phyloP scores from a whole-genome alignment of 2,113 vertebrate species.

The Rafetus swinhoei region DNA sequence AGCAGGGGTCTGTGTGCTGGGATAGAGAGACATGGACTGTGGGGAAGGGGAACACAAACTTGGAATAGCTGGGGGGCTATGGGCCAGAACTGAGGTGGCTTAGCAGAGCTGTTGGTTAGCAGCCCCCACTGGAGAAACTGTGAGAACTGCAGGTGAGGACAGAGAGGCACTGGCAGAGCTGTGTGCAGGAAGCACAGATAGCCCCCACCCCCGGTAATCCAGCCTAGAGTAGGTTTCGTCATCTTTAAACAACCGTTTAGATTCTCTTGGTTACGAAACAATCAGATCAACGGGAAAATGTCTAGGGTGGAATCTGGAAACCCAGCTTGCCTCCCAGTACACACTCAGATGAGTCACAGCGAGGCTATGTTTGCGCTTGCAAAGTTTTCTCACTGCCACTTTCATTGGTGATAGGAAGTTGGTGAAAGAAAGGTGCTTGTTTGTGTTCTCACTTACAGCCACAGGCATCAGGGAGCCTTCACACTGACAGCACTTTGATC shows the following conservation, averaged over 20 bases:
- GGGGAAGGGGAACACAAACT: no score
- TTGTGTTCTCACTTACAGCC: no score
- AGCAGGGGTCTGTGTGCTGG: no score
- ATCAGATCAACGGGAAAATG: neutral
- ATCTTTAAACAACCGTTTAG: neutral
- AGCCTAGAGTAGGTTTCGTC: neutral
- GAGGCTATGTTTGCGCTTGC: no score
- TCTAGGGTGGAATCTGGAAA: neutral
- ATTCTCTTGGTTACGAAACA: neutral
- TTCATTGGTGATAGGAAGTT: no score
- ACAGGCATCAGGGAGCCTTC: no score
- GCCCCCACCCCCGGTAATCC: fast-evolving
- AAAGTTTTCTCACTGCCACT: no score
- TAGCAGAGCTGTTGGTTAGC: neutral
- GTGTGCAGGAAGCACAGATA: neutral
- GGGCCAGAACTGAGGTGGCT: no score
- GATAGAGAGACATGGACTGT: no score
- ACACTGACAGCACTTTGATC: no score
- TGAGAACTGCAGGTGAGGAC: neutral
- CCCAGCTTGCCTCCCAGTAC: neutral
- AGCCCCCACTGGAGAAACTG: neutral
- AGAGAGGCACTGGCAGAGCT: neutral
- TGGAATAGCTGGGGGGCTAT: no score
- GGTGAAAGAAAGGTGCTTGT: no score
- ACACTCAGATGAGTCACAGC: neutral